Percentiles rank a stretch among this genome's conserved stretches.
Conservation (phyloP, 2,888 invertebrate genomes). For the Lordiphosa andalusiaca region DNA sequence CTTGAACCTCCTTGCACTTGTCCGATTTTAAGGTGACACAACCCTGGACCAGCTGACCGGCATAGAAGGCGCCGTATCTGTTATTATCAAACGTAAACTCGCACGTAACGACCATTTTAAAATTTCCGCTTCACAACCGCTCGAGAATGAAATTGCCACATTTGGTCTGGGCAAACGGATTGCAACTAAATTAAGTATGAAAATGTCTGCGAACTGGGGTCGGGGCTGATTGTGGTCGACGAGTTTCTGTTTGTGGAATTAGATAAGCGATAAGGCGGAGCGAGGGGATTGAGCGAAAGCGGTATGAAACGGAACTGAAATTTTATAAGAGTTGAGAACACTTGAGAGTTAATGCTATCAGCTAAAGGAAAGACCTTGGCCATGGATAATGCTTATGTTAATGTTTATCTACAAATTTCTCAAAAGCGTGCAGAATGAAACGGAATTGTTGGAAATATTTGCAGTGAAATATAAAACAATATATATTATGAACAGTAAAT, state of each 20-base stretch:
- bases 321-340: constrained; percentile 39
- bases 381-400: constrained; percentile 19
- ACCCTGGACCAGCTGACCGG: constrained; percentile 77
- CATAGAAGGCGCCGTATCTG: constrained; percentile 74
- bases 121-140: neutral
- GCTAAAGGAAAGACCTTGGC: constrained; percentile 45
- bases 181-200: constrained; percentile 8
- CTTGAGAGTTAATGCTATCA: constrained; percentile 24
- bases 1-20: constrained; percentile 75
- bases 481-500: no score
- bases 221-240: constrained; percentile 19
- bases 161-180: constrained; percentile 25
- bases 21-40: constrained; percentile 66
- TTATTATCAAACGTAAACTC: constrained; percentile 79
- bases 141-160: constrained; percentile 22
- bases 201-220: constrained; percentile 8
- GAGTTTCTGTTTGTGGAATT: constrained; percentile 20
- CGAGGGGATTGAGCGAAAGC: constrained; percentile 10
- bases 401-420: constrained; percentile 7
- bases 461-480: no score
- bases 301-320: constrained; percentile 40
- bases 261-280: constrained; percentile 60
- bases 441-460: no score
- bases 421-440: constrained; percentile 6
- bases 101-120: constrained; percentile 77